Base-by-base conservation (phyloP, 2,113 vertebrate genomes). In the Pelodiscus sinensis region DNA sequence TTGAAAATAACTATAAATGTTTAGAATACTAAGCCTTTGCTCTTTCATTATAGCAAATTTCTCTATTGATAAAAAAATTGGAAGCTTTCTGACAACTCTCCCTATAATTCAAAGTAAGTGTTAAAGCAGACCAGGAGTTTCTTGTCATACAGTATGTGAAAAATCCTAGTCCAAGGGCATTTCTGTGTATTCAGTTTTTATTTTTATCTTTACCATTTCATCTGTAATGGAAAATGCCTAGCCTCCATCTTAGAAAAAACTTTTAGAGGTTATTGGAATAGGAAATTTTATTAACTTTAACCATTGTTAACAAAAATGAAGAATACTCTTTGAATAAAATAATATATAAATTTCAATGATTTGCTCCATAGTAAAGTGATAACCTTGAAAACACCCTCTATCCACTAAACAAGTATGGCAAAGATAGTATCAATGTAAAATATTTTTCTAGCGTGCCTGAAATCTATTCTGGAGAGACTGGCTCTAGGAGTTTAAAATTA, bases 281-380 rank as follows among this genome's bases (percentile, higher is more conserved):
- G 16, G 50, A 78, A 2, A 81, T 38, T 38, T 90, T 44, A 58
- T 58, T 25, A 82, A 80, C 52, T 27, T 81, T 29, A 57, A 16
- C 55, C n/a, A 27, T 19, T 79, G 54, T 29, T 25, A 75, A 44
- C 24, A 85, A 75, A 81, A 4, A 11, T 22, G 73, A 27, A 71
- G 31, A 75, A 27, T n/a, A 81, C 7, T 54, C 31, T 52, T 77
- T 25, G 38, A 87, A 29, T 19, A 89, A 73, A 2, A n/a, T 5
- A 38, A 93, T 82, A 78, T 19, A 82, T 0, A 73, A 13, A 15
- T 19, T 51, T 81, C 0, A 0, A 27, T 0, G 1, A 60, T 57
- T 88, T 68, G 52, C 81, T 86, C 79, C 82, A 87, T 73, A 77
- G 5, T 11, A 12, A 25, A 91, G 60, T 55, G 88, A 90, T 18